These are phyloP conservation scores for Calonectris borealis DNA, from an alignment of 2,113 vertebrate genomes.

Conservation along the genomic window DNA sequence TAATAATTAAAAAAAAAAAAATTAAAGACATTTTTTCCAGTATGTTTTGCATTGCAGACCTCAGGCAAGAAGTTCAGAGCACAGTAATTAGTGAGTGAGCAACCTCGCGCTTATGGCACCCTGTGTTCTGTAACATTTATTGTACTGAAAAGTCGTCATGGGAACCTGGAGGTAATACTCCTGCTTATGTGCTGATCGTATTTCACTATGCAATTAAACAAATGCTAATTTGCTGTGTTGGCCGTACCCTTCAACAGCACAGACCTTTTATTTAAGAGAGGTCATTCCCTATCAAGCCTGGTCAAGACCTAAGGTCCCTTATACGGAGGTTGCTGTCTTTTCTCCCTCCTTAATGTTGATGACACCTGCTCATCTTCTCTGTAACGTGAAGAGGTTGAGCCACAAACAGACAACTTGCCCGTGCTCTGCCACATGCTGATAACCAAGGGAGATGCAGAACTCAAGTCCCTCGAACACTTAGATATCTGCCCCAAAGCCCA, in stretches of 20 bases:
- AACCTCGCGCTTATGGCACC: not conserved
- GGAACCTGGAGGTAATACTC: not conserved
- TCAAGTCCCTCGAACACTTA: not conserved
- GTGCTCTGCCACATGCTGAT: not conserved
- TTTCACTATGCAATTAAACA: not conserved
- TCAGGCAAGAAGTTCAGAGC: not conserved
- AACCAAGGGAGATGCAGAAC: not conserved
- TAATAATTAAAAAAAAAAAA: too few relatives aligned
- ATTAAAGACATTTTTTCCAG: not conserved
- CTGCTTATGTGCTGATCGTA: not conserved
- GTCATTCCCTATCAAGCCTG: not conserved
- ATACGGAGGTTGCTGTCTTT: not conserved
- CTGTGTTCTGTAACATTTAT: not conserved
- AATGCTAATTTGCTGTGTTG: not conserved
- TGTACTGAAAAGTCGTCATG: not conserved
- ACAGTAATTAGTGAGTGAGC: not conserved
- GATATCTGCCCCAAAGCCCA: not conserved
- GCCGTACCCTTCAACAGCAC: not conserved
- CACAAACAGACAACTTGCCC: not conserved
- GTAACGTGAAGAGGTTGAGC: accelerated
- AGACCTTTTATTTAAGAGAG: not conserved
- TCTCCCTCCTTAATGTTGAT: not conserved
- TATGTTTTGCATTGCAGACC: not conserved
- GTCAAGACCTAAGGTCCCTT: not conserved
- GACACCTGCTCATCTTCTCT: not conserved